A percentile compares a stretch with the other conserved stretches of the same genome.
These are phyloP conservation scores for Triops longicaudatus DNA, from an alignment of 1,140 invertebrate species.

Conservation along the genomic window DNA sequence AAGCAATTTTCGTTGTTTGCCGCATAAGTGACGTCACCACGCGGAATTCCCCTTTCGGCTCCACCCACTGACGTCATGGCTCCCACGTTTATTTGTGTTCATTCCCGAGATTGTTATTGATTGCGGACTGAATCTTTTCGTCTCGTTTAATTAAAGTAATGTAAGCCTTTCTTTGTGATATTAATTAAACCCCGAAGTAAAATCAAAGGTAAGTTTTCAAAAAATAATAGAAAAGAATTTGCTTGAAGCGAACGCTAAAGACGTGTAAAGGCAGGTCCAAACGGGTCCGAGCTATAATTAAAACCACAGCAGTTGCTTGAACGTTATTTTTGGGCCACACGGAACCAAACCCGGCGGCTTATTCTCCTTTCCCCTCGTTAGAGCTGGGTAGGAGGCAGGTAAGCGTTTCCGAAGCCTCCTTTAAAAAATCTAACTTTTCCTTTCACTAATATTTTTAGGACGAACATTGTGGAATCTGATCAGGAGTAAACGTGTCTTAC, in stretches of 20 bases:
- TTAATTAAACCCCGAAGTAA: too few relatives aligned
- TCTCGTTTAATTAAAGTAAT: not conserved
- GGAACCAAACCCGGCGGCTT: not conserved
- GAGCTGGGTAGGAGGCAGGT: not conserved
- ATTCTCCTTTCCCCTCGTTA: conserved; percentile 6
- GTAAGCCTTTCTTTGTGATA: too few relatives aligned
- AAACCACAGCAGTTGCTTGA: not conserved
- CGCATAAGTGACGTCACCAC: not conserved
- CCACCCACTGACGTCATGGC: not conserved
- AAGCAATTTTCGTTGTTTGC: not conserved
- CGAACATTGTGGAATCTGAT: too few relatives aligned
- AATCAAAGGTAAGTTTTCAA: too few relatives aligned
- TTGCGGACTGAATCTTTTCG: not conserved
- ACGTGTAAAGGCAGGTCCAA: not conserved
- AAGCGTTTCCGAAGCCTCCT: not conserved
- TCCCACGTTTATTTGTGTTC: not conserved
- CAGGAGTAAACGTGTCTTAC: too few relatives aligned
- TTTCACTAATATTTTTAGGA: too few relatives aligned
- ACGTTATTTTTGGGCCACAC: not conserved
- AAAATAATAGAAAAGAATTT: not conserved
- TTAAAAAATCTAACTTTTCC: too few relatives aligned
- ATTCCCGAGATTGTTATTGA: not conserved
- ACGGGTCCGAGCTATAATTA: conserved; percentile 7
- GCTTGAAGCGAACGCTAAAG: not conserved
- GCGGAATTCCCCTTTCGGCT: not conserved